phyloP scores from a whole-genome alignment of 2,888 invertebrate species.

The Achlya flavicornis region DNA sequence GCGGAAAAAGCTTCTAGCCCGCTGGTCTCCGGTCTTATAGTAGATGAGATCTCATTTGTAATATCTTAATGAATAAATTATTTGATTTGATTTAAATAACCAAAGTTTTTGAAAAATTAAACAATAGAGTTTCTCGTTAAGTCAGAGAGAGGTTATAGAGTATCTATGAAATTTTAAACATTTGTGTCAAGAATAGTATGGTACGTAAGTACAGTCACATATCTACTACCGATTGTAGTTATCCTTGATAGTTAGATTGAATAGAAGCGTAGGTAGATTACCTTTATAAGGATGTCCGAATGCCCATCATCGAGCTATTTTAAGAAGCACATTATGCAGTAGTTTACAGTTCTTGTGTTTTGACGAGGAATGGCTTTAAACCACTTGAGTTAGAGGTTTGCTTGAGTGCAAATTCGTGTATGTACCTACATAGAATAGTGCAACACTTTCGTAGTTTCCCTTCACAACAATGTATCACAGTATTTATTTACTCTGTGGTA shows the following conservation, averaged over 20 bases:
- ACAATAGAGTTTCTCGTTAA: no score
- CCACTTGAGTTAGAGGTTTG: slow-evolving; percentile 14
- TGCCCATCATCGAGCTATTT: background rate
- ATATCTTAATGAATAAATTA: no score
- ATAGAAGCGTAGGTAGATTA: slow-evolving; percentile 1
- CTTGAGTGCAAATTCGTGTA: slow-evolving; percentile 17
- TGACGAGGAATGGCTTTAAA: background rate
- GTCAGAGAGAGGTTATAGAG: no score
- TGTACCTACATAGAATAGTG: background rate
- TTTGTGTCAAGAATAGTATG: background rate
- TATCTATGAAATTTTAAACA: background rate
- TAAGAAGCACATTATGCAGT: background rate
- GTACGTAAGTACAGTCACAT: background rate
- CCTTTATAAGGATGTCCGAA: background rate
- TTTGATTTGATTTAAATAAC: no score
- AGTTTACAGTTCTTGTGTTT: background rate
- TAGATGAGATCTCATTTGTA: no score
- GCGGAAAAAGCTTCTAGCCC: no score
- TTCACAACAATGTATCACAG: slow-evolving; percentile 14
- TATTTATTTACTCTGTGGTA: no score
- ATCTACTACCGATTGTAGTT: background rate
- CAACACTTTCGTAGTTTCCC: background rate
- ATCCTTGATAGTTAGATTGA: slow-evolving; percentile 7
- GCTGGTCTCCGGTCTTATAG: no score
- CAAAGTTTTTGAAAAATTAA: no score